Evolutionary conservation across 2,797 vertebrate genomes (phyloP).

Genomic region (Adrianichthys oophorus): DNA sequence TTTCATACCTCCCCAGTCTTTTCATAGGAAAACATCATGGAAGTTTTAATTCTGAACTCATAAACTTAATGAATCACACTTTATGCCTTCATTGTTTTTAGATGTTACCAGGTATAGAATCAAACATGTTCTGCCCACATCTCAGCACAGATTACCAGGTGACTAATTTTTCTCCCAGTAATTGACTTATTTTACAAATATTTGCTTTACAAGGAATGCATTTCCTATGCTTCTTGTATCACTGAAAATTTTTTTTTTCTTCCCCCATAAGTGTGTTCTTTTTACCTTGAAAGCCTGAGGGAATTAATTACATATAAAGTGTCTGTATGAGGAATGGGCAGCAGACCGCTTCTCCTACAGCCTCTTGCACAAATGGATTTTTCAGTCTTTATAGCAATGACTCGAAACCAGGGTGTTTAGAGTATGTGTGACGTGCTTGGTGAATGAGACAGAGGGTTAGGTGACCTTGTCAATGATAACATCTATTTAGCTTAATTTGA

Average conservation of each 20-base stretch:
- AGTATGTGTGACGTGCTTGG: slow-evolving; percentile 29
- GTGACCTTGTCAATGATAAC: slow-evolving; percentile 53
- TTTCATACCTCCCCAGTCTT: too few species aligned
- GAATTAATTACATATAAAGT: slow-evolving; percentile 29
- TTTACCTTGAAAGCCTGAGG: slow-evolving; percentile 28
- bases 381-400: slow-evolving; percentile 41
- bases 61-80: too few species aligned
- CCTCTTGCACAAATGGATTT: slow-evolving; percentile 57
- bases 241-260: slow-evolving; percentile 1
- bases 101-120: too few species aligned
- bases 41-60: too few species aligned
- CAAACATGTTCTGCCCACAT: too few species aligned
- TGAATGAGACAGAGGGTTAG: slow-evolving; percentile 19
- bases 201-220: neutral
- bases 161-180: too few species aligned
- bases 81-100: too few species aligned
- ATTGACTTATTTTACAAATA: neutral
- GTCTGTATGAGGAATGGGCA: slow-evolving; percentile 29
- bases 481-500: slow-evolving; percentile 33
- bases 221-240: neutral
- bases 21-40: too few species aligned
- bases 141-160: too few species aligned
- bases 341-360: slow-evolving; percentile 38
- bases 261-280: slow-evolving; percentile 6
- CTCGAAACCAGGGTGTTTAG: slow-evolving; percentile 38